These are phyloP conservation scores for Limnephilus rhombicus DNA, from an alignment of 2,888 invertebrate genomes.

Conservation along the genomic window DNA sequence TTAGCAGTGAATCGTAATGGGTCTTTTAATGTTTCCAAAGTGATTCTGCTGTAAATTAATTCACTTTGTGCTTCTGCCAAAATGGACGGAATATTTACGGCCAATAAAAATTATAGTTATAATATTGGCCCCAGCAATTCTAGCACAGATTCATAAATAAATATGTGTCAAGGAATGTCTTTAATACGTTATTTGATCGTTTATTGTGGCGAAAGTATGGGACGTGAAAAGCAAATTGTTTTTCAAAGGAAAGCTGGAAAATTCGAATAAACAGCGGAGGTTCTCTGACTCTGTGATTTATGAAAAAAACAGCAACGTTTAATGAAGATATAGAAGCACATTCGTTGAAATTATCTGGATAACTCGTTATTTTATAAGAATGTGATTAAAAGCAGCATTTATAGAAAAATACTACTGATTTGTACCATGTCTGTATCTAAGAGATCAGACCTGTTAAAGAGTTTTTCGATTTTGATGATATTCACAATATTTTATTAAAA, in stretches of 20 bases:
- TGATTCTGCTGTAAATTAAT: not conserved
- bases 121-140: not conserved
- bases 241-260: not conserved
- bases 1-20: not conserved
- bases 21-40: not conserved
- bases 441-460: no score
- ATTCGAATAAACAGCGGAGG: not conserved
- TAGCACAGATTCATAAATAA: not conserved
- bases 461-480: no score
- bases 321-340: not conserved
- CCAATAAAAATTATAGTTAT: not conserved
- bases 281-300: not conserved
- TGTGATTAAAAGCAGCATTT: not conserved
- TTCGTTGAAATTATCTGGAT: not conserved
- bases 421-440: not conserved
- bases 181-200: not conserved
- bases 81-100: not conserved
- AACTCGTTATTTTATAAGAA: not conserved
- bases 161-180: not conserved
- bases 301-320: not conserved
- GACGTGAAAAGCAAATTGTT: not conserved
- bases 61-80: not conserved
- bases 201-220: not conserved
- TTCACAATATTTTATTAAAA: no score
- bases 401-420: not conserved